Percentiles rank a stretch among this genome's conserved stretches.
These are phyloP conservation scores for Halotydeus destructor DNA, from an alignment of 1,140 invertebrate genomes.

Conservation along the genomic window DNA sequence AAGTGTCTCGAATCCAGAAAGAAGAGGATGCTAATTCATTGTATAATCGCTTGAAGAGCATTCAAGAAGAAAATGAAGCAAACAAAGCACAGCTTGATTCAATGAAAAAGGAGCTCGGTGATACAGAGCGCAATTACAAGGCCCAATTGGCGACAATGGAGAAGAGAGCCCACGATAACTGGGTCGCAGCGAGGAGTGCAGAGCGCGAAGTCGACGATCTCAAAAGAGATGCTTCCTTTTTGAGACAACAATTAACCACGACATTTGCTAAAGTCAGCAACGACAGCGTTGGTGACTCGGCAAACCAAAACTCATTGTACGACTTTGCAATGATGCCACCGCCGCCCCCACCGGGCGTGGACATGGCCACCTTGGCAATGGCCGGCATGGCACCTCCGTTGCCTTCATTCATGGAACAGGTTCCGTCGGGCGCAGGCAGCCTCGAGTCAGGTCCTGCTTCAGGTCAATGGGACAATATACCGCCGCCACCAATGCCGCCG, in stretches of 20 bases:
- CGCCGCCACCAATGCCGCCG: too few relatives aligned
- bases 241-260: constrained; percentile 10
- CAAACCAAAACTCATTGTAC: too few relatives aligned
- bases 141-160: constrained; percentile 46
- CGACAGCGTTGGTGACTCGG: too few relatives aligned
- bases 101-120: constrained; percentile 49
- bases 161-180: constrained; percentile 51
- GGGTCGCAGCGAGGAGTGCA: constrained; percentile 44
- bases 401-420: too few relatives aligned
- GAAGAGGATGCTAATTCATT: constrained; percentile 12
- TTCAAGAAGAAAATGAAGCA: constrained; percentile 8
- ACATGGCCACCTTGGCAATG: too few relatives aligned
- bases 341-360: too few relatives aligned
- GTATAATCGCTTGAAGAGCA: constrained; percentile 3
- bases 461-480: too few relatives aligned
- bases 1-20: constrained; percentile 13
- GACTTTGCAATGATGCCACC: too few relatives aligned
- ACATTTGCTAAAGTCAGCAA: too few relatives aligned
- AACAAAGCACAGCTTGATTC: constrained; percentile 11
- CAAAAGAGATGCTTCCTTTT: constrained; percentile 40
- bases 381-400: too few relatives aligned
- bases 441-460: too few relatives aligned
- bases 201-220: constrained; percentile 51
- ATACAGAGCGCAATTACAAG: constrained; percentile 52
- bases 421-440: too few relatives aligned